Evolutionary conservation across 2,888 invertebrate genomes (phyloP), one percentile per base, ranked within the genome.

Genomic region (Amphipyra tragopoginis): DNA sequence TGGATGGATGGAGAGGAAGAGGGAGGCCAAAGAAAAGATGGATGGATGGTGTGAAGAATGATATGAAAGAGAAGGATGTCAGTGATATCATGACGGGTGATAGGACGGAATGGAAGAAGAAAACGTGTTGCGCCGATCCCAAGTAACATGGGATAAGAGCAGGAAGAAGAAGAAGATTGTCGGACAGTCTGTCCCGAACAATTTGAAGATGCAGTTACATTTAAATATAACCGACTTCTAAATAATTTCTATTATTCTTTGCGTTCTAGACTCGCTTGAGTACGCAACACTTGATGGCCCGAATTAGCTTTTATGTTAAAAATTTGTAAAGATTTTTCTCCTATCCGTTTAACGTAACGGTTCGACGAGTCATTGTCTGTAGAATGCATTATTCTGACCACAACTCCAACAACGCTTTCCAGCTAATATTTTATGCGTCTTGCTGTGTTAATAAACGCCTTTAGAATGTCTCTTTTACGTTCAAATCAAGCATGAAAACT

Each of bases 341-440:
- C 52, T 66, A 69, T 66, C 72, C 75, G 79, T 82, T 81, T 77
- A 77, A 80, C 74, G 39, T 53, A 57, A 62, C 71, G 53, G 80
- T 80, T 81, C 80, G 80, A 83, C 79, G 79, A 80, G 75, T 78
- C 75, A 86, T 88, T 87, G 83, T 84, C 81, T 77, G 72, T 60
- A 62, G 62, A 76, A 77, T 73, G 77, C 80, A 81, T 83, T 84
- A 81, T 76, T 73, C 76, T 81, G 79, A 80, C 79, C 72, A 77
- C 79, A 83, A 85, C 83, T 79, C 76, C 64, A 80, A 79, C 77
- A 79, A 84, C 80, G 78, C 81, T 83, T 83, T 61, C 72, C 70
- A 78, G 83, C 84, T 81, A 79, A 80, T 69, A 71, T 71, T 72
- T 81, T 75, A 71, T 80, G 75, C 69, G 75, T 82, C 81, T 79